Base-by-base conservation (phyloP, 2,113 vertebrate genomes). In the Semicossyphus pulcher region DNA sequence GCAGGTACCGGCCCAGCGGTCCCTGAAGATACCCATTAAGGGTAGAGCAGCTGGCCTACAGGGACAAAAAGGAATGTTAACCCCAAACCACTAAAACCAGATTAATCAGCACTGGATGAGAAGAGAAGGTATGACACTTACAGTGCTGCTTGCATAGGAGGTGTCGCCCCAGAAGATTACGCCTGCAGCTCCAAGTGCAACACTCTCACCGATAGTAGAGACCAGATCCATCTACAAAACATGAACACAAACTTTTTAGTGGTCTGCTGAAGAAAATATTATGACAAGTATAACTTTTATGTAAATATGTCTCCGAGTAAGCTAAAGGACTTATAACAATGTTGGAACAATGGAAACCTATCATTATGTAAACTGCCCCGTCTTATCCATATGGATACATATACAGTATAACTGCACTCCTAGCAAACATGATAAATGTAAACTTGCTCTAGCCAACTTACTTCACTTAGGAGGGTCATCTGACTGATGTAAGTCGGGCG, bases 1-100 rank as follows among this genome's bases (percentile, higher is more conserved):
- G 79, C 0, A 98, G 87, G 87, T 98, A 98, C 41, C 72, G 94
- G 0, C 97, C 96, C 84, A 99, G 86, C 0, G 88, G 86, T 12
- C 91, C 93, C 23, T 92, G 92, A 65, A 97, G 80, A 1, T 98
- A 99, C 1, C 91, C 52, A 76, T 96, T 96, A 58, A 99, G 88
- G 47, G 28, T 88, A 59, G 89, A 92, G 79, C 98, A 99, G 60
- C 88, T 93, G 65, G 91, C 90, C 96, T 99, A 84, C 23, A 83
- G 54, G 1, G 6, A 47, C 20, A 45, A 47, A 45, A 48, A 18
- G 10, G 2, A 7, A 62, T 1, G 8, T 79, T 49, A 85, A 59
- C 31, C 3, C 3, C 5, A 66, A 34, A 64, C 1, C 8, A 51
- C 5, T 25, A 3, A 72, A n/a, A 56, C n/a, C 11, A 11, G 15